Base-by-base conservation (phyloP, 2,888 invertebrate genomes). In the Eulithis prunata region DNA sequence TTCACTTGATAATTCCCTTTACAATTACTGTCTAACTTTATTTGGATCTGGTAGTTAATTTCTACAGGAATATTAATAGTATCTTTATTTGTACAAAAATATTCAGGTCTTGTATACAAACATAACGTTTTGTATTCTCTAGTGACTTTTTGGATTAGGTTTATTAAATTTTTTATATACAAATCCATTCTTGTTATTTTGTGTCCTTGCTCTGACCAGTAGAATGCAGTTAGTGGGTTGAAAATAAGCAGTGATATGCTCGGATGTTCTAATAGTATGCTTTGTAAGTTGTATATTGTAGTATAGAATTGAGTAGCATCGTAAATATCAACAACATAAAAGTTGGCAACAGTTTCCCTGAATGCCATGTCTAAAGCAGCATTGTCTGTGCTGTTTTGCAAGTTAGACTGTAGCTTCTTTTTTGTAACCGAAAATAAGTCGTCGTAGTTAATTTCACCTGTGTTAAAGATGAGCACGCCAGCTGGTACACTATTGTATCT, bases 21-120 rank as follows among this genome's bases (percentile, higher is more conserved):
- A 56, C 62, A 62, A 57, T 68, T 67, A 11, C 49, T 49, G 4
- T 71, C 69, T 53, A 74, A 6, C 66, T 91, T 46, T 64, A 91
- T 46, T 64, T 87, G 82, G 62, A 94, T 84, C 75, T 85, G 87
- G 73, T 88, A 90, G 74, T 90, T 88, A 11, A 90, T 75, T 69
- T 87, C 88, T 55, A 78, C 56, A 51, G 77, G 85, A 57, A 82
- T 77, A 73, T 83, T 80, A 63, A 79, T 75, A 11, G 68, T 43
- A 62, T 86, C 86, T 77, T 87, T 91, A 71, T 70, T 89, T 51
- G 93, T 90, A 75, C 82, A 83, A 77, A 93, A 94, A 80, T 94
- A 90, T 74, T 82, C 85, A 53, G 94, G 93, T 81, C 89, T 92
- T 59, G 94, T 94, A 74, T 94, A 95, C 45, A 95, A 73, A 59